Evolutionary conservation across 2,113 vertebrate species (phyloP), one percentile per base, ranked within the genome.

Genomic region (Lophius piscatorius): DNA sequence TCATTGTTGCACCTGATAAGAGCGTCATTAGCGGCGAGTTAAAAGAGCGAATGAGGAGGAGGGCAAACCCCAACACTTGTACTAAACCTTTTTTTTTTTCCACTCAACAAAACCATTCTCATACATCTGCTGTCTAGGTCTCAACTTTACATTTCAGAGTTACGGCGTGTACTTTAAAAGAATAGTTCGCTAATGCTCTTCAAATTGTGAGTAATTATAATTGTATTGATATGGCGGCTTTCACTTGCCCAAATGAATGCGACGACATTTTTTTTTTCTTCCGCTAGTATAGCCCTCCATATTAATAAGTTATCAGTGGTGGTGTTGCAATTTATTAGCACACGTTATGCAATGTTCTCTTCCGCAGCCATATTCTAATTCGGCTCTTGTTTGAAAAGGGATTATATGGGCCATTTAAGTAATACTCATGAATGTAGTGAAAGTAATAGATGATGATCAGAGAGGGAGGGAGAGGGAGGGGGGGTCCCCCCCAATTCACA

Each of bases 381-480:
- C n/a, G 46, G 13, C 41, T 38, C 20, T 14, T 16, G 29, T 47
- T 16, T 26, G 13, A 55, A 63, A 17, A 6, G 16, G n/a, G 38
- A 22, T 39, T 46, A 22, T 38, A 33, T 46, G 23, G n/a, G 52
- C 64, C 73, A 64, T 83, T 80, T 81, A 75, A 79, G 76, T 29
- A 78, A 65, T 74, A 59, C 45, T 78, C 70, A 82, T 51, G 40
- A 16, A 6, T 41, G 41, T 35, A 77, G 61, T 72, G 79, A 86
- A 65, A 66, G 38, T 3, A 26, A 52, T 61, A 17, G 41, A 33
- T 26, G 49, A 6, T 49, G 80, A 81, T 82, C 40, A 33, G 40
- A 34, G n/a, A n/a, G n/a, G n/a, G n/a, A n/a, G n/a, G n/a, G n/a
- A n/a, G n/a, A n/a, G n/a, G n/a, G n/a, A n/a, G n/a, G 26, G 22